phyloP scores from a whole-genome alignment of 2,797 vertebrate species.

The Paedocypris micromegethes region DNA sequence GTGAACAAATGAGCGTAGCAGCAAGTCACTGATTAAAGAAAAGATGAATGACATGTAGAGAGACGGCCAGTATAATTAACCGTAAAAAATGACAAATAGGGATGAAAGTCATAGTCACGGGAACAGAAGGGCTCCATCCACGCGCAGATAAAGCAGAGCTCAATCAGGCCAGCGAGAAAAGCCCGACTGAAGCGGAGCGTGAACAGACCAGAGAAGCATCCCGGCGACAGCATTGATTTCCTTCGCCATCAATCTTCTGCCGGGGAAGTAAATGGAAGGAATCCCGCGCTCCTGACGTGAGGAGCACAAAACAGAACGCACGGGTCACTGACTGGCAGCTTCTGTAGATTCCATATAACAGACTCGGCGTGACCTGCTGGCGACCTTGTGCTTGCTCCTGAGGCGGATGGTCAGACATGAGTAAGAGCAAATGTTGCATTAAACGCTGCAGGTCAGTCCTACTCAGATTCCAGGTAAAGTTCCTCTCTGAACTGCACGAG shows the following conservation, averaged over 20 bases:
- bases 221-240: constrained; percentile 80
- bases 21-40: constrained; percentile 15
- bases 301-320: too few species aligned
- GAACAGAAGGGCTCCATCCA: background rate
- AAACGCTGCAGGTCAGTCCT: too few species aligned
- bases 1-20: constrained; percentile 25
- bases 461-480: too few species aligned
- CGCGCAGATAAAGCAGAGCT: background rate
- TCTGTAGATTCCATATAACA: too few species aligned
- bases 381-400: too few species aligned
- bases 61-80: constrained; percentile 20
- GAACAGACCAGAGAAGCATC: constrained; percentile 3
- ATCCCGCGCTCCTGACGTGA: too few species aligned
- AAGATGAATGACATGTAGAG: constrained; percentile 35
- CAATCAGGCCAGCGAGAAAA: constrained; percentile 2
- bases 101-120: constrained; percentile 35
- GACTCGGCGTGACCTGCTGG: too few species aligned
- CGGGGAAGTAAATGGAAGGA: constrained; percentile 45
- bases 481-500: too few species aligned
- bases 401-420: too few species aligned
- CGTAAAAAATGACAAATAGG: constrained; percentile 31
- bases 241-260: constrained; percentile 70
- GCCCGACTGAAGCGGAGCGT: background rate
- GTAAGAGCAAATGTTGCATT: too few species aligned
- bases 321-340: too few species aligned